These are phyloP conservation scores for Scaptomyza graminum DNA, from an alignment of 1,140 invertebrate genomes.

Conservation along the genomic window DNA sequence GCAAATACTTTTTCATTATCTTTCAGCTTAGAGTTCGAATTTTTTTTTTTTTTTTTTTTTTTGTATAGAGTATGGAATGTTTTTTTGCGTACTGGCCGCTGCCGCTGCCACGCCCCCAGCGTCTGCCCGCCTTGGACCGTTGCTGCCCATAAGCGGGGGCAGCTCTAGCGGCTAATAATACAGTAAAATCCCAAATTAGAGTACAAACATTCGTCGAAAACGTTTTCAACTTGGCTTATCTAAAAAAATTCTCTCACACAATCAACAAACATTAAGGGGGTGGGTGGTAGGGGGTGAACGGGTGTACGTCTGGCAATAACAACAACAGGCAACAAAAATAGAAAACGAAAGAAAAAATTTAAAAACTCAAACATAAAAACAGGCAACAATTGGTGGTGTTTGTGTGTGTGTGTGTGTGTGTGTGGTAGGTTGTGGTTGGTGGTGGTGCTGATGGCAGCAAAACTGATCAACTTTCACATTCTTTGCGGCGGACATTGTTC, in stretches of 20 bases:
- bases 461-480: neutral
- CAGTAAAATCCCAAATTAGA: conserved; percentile 65
- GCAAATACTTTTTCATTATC: conserved; percentile 57
- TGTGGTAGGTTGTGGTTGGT: conserved; percentile 17
- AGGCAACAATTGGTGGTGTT: conserved; percentile 68
- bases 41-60: too few relatives aligned
- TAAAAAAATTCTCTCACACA: conserved; percentile 64
- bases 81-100: conserved; percentile 27
- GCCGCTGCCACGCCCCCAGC: conserved; percentile 65
- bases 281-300: conserved; percentile 1
- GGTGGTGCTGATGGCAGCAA: conserved; percentile 21
- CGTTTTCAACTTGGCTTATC: conserved; percentile 55
- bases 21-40: neutral
- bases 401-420: too few relatives aligned
- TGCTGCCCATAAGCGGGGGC: conserved; percentile 6
- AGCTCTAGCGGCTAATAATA: conserved; percentile 52
- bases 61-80: conserved; percentile 65
- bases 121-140: conserved; percentile 65
- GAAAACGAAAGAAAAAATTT: conserved; percentile 38
- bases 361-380: conserved; percentile 21
- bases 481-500: neutral
- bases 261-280: conserved; percentile 61
- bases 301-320: conserved; percentile 46
- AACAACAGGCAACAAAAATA: conserved; percentile 77
- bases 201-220: conserved; percentile 54